Evolutionary conservation across 2,113 vertebrate genomes (phyloP).

Genomic region (Falco punctatus): DNA sequence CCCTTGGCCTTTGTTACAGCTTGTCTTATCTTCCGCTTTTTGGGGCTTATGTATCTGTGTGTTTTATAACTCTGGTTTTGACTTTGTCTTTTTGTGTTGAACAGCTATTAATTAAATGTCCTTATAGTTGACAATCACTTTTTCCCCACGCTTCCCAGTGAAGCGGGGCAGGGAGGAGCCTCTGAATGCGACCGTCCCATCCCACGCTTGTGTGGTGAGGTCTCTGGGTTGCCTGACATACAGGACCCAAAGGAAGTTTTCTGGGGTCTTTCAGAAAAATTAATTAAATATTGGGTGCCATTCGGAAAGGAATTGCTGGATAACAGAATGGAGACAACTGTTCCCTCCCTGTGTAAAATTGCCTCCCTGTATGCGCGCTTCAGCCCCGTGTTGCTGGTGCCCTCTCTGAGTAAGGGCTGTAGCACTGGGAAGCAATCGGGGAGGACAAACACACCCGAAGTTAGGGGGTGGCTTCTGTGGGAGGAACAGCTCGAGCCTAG

Average conservation of each 20-base stretch:
- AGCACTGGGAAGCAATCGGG: neutral
- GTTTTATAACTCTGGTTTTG: neutral
- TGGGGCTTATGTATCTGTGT: neutral
- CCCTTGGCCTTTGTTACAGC: neutral
- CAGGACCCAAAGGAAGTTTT: neutral
- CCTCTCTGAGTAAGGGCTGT: neutral
- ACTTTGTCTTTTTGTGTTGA: neutral
- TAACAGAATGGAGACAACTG: neutral
- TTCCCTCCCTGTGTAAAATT: neutral
- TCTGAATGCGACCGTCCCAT: fast-evolving
- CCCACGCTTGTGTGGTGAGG: neutral
- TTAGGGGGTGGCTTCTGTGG: neutral
- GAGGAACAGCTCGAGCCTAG: neutral
- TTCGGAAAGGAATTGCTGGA: neutral
- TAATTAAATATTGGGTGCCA: neutral
- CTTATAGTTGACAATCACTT: neutral
- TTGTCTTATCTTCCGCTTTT: neutral
- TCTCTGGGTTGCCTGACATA: neutral
- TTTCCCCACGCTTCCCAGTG: neutral
- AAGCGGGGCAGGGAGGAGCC: neutral
- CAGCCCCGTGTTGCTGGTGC: neutral
- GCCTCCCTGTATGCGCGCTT: neutral
- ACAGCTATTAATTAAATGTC: neutral
- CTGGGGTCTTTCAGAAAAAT: neutral
- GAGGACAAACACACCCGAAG: neutral